Base-by-base conservation (phyloP, 1,140 invertebrate genomes). In the Heliconius eleuchia region DNA sequence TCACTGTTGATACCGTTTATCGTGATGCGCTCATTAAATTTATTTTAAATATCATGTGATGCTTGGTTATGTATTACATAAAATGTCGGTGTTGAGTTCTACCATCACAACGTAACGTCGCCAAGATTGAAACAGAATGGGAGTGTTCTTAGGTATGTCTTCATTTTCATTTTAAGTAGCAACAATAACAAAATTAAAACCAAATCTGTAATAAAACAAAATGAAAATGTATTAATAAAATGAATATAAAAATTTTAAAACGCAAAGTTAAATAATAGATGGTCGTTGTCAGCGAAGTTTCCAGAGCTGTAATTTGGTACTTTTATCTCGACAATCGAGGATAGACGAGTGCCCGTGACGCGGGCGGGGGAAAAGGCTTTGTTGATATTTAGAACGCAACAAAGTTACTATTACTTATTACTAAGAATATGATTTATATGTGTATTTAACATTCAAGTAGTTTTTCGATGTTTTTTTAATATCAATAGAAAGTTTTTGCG, bases 251-350 rank as follows among this genome's bases (percentile, higher is more conserved):
- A 27, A 16, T 72, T 39, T 71, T 39, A 37, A 34, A 71, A 71
- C 30, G 16, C 37, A 39, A 71, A 71, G 37, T 71, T 71, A 71
- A 71, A 71, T 71, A 71, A 71, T 71, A 71, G 71, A 71, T 39
- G 71, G 30, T 19, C 71, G 30, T 71, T 71, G 71, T 71, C 75
- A 76, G n/a, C 60, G 23, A 71, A 71, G 60, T 71, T 76, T 76
- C 66, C 60, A 76, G 66, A 46, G 66, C 46, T n/a, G 75, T 76
- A 76, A 76, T 76, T 71, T 71, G 39, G 60, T 76, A 76, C 39
- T 76, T 71, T 70, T 76, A 76, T 76, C 75, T 76, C 75, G 39
- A 42, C 75, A 52, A 76, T 76, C 75, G 75, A 71, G 74, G 60
- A 75, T 75, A n/a, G 55, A 66, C 75, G 75, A 76, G 75, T 76